phyloP scores from a whole-genome alignment of 2,113 vertebrate genomes.

The Nansenia antarctica region DNA sequence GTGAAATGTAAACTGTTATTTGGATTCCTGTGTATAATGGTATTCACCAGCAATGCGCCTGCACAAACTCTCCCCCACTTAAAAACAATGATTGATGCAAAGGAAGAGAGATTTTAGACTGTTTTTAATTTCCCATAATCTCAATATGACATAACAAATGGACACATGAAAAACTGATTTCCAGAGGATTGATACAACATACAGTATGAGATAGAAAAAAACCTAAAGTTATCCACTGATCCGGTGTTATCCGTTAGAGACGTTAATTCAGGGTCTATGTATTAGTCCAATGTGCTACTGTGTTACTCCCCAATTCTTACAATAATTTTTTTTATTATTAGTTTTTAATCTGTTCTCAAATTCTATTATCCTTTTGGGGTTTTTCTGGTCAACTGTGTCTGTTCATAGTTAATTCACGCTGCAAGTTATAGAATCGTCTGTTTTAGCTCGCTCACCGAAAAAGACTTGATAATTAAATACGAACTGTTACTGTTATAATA shows the following conservation, averaged over 20 bases:
- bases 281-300: conserved; percentile 87
- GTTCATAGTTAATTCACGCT: conserved; percentile 95
- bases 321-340: conserved; percentile 69
- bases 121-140: conserved; percentile 46
- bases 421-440: conserved; percentile 93
- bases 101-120: conserved; percentile 59
- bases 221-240: conserved; percentile 41
- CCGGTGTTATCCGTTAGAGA: conserved; percentile 66
- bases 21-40: conserved; percentile 66
- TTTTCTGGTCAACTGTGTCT: conserved; percentile 74
- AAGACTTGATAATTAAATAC: conserved; percentile 87
- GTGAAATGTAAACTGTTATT: conserved; percentile 68
- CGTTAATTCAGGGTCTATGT: conserved; percentile 90
- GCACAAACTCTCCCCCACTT: conserved; percentile 69
- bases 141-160: conserved; percentile 28
- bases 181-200: conserved; percentile 54
- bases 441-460: conserved; percentile 84
- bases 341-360: conserved; percentile 74
- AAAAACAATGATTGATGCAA: conserved; percentile 66
- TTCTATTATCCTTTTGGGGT: conserved; percentile 74
- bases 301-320: conserved; percentile 73
- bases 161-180: conserved; percentile 33
- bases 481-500: conserved; percentile 93
- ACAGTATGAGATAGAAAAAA: conserved; percentile 28
- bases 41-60: conserved; percentile 78